Evolutionary conservation across 2,113 vertebrate species (phyloP), one percentile per base, ranked within the genome.

Genomic region (Pavo muticus): DNA sequence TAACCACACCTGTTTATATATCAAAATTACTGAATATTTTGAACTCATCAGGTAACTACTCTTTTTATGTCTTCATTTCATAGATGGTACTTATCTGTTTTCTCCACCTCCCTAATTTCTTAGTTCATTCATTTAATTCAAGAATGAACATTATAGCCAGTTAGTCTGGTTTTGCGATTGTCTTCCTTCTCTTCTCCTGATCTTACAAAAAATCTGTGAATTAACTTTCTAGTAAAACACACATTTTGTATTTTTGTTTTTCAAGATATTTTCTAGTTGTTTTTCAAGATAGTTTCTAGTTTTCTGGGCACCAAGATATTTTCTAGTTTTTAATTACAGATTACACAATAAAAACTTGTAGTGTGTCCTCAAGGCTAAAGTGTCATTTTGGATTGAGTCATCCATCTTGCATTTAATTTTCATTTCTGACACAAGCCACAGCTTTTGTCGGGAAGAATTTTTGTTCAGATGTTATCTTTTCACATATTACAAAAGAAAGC

Each of bases 341-440:
- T 18, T 74, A 52, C 29, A 45, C 14, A 69, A 86, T 17, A 67
- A 68, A 87, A 70, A 87, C 30, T 16, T 4, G 8, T 9, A 77
- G 5, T 8, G 4, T 80, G 13, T 77, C 93, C 84, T 83, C 63
- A 79, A 96, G 88, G 92, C 45, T 59, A 4, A 76, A 88, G 40
- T 86, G 81, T 57, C 88, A 79, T 88, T 94, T 88, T 70, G 30
- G 32, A 94, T 91, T 73, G 61, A 94, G 84, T 90, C 89, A 95
- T 86, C 84, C 78, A 93, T 97, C 81, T 88, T 91, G 61, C 82
- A 93, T 91, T 94, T 95, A 87, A 96, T 96, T 95, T 97, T 93
- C 84, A 50, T 29, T 93, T 87, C 56, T 96, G 91, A 97, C 88
- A 94, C 68, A 95, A 93, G 72, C 74, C 84, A 91, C 73, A 94